Evolutionary conservation across 2,113 vertebrate genomes (phyloP).

Genomic region (Onychostoma macrolepis): DNA sequence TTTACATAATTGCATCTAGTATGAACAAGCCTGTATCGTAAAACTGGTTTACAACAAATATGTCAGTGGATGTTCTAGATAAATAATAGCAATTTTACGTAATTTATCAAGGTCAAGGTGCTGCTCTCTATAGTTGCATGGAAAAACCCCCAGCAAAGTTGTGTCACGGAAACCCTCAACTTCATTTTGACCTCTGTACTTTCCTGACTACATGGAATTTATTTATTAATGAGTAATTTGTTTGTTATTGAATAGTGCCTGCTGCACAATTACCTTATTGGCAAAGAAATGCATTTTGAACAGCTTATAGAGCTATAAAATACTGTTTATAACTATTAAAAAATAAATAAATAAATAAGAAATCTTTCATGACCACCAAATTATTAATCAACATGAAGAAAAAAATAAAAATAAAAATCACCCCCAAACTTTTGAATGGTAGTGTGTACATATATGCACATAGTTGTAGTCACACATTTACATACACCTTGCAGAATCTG

Average conservation of each 20-base stretch:
- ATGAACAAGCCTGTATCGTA: conserved; percentile 1
- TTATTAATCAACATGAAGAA: no score
- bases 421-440: no score
- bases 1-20: conserved; percentile 3
- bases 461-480: no score
- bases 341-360: no score
- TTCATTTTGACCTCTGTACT: not conserved
- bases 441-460: no score
- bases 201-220: not conserved
- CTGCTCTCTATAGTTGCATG: not conserved
- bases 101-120: conserved; percentile 16
- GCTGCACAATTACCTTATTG: no score
- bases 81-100: conserved; percentile 27
- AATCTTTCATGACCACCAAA: no score
- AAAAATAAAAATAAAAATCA: no score
- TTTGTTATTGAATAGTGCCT: not conserved
- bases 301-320: no score
- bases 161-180: not conserved
- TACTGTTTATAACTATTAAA: no score
- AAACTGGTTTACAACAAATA: conserved; percentile 9
- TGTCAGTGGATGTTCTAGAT: conserved; percentile 9
- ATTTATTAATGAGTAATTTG: not conserved
- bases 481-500: no score
- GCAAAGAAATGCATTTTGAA: no score
- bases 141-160: not conserved